Conservation (phyloP, 2,113 vertebrate genomes). For the Mesembrinibis cayennensis region DNA sequence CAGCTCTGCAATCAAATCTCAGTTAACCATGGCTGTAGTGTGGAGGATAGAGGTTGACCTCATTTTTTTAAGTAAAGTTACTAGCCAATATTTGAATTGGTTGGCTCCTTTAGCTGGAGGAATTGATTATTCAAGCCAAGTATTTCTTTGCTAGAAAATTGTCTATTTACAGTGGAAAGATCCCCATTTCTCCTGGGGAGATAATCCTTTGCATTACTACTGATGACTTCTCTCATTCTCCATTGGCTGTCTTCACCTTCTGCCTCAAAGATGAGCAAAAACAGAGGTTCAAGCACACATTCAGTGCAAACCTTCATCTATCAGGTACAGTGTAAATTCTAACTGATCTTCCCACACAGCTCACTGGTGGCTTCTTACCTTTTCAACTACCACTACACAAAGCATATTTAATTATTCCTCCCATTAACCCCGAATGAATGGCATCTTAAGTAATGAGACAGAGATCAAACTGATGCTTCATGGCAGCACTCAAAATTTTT, state of each 20-base stretch:
- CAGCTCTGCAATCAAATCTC: not conserved
- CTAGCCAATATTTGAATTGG: not conserved
- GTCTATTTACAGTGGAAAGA: not conserved
- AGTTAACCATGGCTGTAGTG: not conserved
- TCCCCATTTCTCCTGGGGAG: not conserved
- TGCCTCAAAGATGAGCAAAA: not conserved
- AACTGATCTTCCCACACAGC: not conserved
- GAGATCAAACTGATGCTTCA: not conserved
- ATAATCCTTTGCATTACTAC: not conserved
- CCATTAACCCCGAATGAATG: not conserved
- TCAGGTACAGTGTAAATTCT: not conserved
- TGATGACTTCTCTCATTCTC: not conserved
- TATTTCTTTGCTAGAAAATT: not conserved
- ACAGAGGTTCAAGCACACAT: not conserved
- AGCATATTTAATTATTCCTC: not conserved
- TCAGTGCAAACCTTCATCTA: not conserved
- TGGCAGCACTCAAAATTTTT: not conserved
- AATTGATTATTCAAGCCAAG: not conserved
- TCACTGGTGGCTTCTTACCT: not conserved
- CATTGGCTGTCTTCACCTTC: not conserved
- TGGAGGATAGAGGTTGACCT: not conserved
- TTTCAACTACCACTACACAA: not conserved
- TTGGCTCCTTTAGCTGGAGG: not conserved
- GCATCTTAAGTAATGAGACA: not conserved
- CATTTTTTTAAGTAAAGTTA: not conserved